Percentiles rank a stretch among this genome's conserved stretches.
These are phyloP conservation scores for Pachyseris speciosa DNA, from an alignment of 64 coral and sea anemone genomes.

Conservation along the genomic window DNA sequence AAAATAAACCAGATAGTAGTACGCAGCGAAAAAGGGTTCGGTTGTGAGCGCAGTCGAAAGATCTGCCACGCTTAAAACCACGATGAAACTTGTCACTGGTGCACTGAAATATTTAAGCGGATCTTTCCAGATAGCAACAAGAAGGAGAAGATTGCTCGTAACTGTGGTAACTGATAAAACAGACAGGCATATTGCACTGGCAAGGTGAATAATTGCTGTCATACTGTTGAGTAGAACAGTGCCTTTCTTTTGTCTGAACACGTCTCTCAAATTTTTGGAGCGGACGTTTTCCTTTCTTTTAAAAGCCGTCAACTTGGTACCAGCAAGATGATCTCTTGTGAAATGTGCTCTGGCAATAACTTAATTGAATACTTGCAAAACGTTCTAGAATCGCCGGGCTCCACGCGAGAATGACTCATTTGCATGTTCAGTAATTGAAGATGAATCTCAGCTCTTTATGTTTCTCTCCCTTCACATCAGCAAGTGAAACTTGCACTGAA, in stretches of 20 bases:
- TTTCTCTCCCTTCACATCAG: neutral
- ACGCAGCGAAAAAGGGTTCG: constrained; percentile 48
- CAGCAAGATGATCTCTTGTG: neutral
- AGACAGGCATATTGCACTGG: constrained; percentile 57
- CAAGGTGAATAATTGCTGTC: constrained; percentile 21
- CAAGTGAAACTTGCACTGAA: neutral
- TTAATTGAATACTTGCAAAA: neutral
- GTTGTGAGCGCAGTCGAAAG: constrained; percentile 53
- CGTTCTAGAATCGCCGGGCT: neutral
- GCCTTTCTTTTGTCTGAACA: neutral
- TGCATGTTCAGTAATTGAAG: neutral
- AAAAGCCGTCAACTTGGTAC: neutral
- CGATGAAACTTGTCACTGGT: constrained; percentile 31
- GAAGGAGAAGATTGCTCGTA: constrained; percentile 66
- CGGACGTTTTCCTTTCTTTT: neutral
- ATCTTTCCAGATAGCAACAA: constrained; percentile 77
- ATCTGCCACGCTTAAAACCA: constrained; percentile 53
- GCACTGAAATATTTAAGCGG: constrained; percentile 65
- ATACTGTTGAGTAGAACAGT: neutral
- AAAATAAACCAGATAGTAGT: constrained; percentile 46
- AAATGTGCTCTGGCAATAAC: neutral
- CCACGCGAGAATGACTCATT: too few species aligned
- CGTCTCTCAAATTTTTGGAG: neutral
- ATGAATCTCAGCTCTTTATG: neutral
- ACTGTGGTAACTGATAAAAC: constrained; percentile 51